phyloP scores from a whole-genome alignment of 2,113 vertebrate species.

The Coreoperca whiteheadi region DNA sequence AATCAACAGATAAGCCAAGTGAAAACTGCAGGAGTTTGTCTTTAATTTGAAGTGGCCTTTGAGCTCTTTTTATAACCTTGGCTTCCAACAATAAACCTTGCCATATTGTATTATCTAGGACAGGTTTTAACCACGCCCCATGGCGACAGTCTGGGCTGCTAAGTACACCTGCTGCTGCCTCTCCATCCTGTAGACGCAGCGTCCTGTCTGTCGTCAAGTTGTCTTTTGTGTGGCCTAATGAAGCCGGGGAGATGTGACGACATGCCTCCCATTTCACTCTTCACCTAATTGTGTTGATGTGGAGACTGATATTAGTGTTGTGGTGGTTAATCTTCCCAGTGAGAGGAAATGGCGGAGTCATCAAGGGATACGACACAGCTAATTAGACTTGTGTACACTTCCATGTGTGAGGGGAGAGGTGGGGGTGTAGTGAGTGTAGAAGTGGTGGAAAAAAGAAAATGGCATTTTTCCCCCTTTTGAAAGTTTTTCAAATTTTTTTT shows the following conservation, averaged over 20 bases:
- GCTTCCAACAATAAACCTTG: constrained; percentile 48
- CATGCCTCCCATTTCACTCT: constrained; percentile 68
- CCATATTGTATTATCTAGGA: constrained; percentile 55
- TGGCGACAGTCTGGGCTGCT: constrained; percentile 41
- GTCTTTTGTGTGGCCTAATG: constrained; percentile 59
- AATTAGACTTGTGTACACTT: constrained; percentile 64
- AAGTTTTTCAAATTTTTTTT: too few relatives aligned
- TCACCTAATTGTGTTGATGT: constrained; percentile 72
- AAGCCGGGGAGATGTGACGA: constrained; percentile 61
- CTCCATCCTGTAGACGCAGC: constrained; percentile 50
- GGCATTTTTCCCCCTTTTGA: neutral
- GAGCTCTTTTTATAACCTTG: constrained; percentile 31
- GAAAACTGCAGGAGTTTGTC: constrained; percentile 3
- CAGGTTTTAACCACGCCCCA: constrained; percentile 55
- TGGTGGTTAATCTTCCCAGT: constrained; percentile 63
- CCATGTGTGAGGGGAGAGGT: constrained; percentile 35
- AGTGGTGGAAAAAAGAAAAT: constrained; percentile 20
- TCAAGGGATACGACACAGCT: constrained; percentile 64
- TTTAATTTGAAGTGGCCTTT: constrained; percentile 33
- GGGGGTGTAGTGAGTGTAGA: constrained; percentile 3
- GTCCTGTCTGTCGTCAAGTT: constrained; percentile 51
- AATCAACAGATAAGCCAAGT: constrained; percentile 20
- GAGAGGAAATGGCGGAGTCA: constrained; percentile 65
- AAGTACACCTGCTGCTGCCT: constrained; percentile 68
- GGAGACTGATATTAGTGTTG: constrained; percentile 54